A percentile compares a stretch with the other conserved stretches of the same genome.
Conservation (phyloP, 1,140 invertebrate species). For the Atta colombica region DNA sequence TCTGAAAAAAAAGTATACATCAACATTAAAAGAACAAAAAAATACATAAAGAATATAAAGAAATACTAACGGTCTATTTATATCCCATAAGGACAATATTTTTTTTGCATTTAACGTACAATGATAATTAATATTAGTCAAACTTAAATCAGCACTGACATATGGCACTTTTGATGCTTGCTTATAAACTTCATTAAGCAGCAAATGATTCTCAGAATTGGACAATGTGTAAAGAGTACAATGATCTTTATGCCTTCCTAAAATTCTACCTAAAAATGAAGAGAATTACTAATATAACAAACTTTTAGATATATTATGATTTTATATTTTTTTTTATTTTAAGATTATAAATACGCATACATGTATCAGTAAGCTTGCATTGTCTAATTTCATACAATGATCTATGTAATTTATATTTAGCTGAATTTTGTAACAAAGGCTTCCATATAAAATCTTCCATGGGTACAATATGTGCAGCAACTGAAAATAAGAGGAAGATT, state of each 20-base stretch:
- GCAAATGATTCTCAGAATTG: conserved; percentile 66
- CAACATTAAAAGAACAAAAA: not conserved
- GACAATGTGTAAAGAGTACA: conserved; percentile 75
- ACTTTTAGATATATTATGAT: conserved; percentile 16
- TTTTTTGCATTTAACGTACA: conserved; percentile 77
- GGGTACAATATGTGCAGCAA: conserved; percentile 72
- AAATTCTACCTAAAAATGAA: conserved; percentile 72
- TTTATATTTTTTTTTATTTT: conserved; percentile 2
- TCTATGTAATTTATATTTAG: conserved; percentile 76
- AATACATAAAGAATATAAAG: not conserved
- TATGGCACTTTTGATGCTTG: conserved; percentile 72
- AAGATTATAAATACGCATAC: conserved; percentile 72
- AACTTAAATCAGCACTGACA: conserved; percentile 77
- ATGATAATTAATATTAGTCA: conserved; percentile 74
- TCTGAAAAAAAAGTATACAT: conserved; percentile 45
- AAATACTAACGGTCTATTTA: conserved; percentile 76
- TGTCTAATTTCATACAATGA: conserved; percentile 78
- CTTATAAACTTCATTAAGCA: conserved; percentile 71
- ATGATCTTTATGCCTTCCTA: conserved; percentile 77
- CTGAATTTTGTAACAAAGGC: conserved; percentile 76
- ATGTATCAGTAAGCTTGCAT: conserved; percentile 65
- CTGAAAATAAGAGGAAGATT: conserved; percentile 67
- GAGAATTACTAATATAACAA: conserved; percentile 9
- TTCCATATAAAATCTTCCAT: conserved; percentile 77
- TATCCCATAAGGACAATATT: conserved; percentile 79